Percentiles rank a stretch among this genome's conserved stretches.
These are phyloP conservation scores for Ardeotis arabs DNA, from an alignment of 2,113 vertebrate genomes.

Conservation along the genomic window DNA sequence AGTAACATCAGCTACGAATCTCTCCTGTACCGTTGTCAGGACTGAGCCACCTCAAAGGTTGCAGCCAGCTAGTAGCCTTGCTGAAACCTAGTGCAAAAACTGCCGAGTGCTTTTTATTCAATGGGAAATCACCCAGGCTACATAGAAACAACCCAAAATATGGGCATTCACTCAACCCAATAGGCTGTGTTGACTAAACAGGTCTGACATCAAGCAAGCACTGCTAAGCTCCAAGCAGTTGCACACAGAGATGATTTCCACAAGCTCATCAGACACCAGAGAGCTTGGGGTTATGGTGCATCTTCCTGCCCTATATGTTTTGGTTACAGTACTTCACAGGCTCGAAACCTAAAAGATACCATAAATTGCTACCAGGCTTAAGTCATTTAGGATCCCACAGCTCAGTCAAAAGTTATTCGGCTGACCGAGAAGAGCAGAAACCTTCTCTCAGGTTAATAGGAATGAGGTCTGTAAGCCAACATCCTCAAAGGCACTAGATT, in stretches of 20 bases:
- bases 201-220: neutral
- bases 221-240: neutral
- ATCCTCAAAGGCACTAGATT: neutral
- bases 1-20: neutral
- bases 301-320: neutral
- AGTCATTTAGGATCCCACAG: neutral
- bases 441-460: neutral
- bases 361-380: neutral
- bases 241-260: neutral
- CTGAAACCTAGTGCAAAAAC: neutral
- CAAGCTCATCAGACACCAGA: neutral
- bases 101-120: neutral
- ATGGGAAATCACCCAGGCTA: neutral
- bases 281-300: neutral
- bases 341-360: neutral
- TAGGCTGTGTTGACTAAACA: neutral
- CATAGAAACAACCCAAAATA: neutral
- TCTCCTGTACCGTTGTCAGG: neutral
- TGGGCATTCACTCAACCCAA: neutral
- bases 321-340: neutral
- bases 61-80: fast-evolving
- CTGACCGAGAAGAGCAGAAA: neutral
- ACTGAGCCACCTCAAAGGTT: neutral
- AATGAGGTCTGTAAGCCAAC: neutral
- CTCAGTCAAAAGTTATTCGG: neutral